Conservation (phyloP, 2,797 vertebrate species). For the Megalops cyprinoides region DNA sequence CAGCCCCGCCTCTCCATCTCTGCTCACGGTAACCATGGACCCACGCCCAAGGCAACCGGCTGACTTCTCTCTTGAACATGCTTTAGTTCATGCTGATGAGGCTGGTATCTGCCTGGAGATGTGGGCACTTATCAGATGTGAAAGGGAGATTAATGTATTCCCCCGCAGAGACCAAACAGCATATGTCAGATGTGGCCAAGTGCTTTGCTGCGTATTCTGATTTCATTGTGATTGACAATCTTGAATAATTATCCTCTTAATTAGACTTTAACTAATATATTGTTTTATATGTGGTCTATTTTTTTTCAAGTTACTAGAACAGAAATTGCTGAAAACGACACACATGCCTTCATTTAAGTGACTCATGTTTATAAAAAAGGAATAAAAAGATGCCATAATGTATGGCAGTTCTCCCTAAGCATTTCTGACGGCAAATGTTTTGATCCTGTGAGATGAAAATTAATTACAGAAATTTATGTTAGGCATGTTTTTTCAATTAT, state of each 20-base stretch:
- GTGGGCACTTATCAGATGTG: conserved; percentile 9
- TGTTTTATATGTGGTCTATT: conserved; percentile 28
- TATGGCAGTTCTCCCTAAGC: conserved; percentile 49
- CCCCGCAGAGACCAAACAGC: background rate
- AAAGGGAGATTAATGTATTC: background rate
- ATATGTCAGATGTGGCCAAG: background rate
- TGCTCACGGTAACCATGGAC: background rate
- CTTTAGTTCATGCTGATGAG: conserved; percentile 20
- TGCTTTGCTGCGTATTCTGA: conserved; percentile 36
- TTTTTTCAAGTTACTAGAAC: background rate
- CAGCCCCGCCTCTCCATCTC: background rate
- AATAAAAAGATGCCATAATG: conserved; percentile 45
- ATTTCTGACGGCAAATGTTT: conserved; percentile 46
- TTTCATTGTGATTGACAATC: conserved; percentile 48
- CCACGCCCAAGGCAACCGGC: background rate
- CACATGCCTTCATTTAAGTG: conserved; percentile 60
- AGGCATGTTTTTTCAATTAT: conserved; percentile 50
- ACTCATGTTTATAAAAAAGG: conserved; percentile 46
- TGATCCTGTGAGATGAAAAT: conserved; percentile 45
- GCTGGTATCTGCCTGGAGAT: conserved; percentile 2
- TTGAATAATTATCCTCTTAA: conserved; percentile 57
- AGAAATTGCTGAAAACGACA: conserved; percentile 57
- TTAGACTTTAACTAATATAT: conserved; percentile 52
- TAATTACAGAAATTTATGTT: conserved; percentile 41
- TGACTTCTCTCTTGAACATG: background rate